phyloP scores from a whole-genome alignment of 2,888 invertebrate species.

The Stomorhina lunata region DNA sequence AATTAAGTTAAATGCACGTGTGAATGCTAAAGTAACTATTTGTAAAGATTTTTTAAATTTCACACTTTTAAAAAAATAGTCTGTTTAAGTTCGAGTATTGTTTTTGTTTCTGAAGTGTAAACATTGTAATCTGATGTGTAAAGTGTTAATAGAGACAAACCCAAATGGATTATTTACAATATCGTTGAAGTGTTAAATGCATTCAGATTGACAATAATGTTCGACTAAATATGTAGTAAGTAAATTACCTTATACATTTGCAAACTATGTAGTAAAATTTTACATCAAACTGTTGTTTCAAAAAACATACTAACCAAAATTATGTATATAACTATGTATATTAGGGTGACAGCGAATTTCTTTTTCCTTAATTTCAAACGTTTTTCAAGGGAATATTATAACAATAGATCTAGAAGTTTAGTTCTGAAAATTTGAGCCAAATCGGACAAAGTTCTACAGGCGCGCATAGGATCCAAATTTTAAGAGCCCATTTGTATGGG shows the following conservation, averaged over 20 bases:
- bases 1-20: too few relatives aligned
- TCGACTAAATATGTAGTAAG: not conserved
- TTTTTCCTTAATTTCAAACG: too few relatives aligned
- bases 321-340: too few relatives aligned
- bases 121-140: conserved; percentile 21
- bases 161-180: conserved; percentile 10
- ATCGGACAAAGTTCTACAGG: too few relatives aligned
- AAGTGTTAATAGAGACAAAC: conserved; percentile 9
- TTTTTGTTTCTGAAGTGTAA: conserved; percentile 7
- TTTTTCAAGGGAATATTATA: not conserved
- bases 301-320: not conserved
- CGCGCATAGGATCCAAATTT: too few relatives aligned
- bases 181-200: conserved; percentile 21
- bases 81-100: not conserved
- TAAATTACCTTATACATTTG: conserved; percentile 14
- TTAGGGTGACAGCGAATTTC: too few relatives aligned
- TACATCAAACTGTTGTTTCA: conserved; percentile 19
- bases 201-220: not conserved
- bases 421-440: too few relatives aligned
- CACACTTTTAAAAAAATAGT: conserved; percentile 21
- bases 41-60: not conserved
- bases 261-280: conserved; percentile 29
- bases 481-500: too few relatives aligned
- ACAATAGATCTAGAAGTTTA: too few relatives aligned
- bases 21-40: too few relatives aligned